Base-by-base conservation (phyloP, 2,888 invertebrate genomes). In the Drosophila neonasuta region DNA sequence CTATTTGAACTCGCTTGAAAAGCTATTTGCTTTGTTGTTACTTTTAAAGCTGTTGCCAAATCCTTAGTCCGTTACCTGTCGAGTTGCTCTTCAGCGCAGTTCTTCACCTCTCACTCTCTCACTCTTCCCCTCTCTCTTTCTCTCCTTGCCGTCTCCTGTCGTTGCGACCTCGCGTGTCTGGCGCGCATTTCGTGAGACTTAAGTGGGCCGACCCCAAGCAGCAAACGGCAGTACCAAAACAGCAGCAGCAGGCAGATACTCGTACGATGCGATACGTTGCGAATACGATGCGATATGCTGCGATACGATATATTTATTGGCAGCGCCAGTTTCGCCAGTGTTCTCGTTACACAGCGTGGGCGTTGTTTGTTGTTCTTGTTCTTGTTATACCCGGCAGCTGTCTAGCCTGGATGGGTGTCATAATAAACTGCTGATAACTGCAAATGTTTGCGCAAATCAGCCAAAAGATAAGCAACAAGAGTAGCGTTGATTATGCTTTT, bases 101-200 rank as follows among this genome's bases (percentile, higher is more conserved):
- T 4, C 29, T 24, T 13, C 39, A 32, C 20, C 13, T 9, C 29
- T 7, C 11, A 20, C 41, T 30, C 10, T 15, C 46, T 24, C 24
- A 0, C 24, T 24, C 24, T 24, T 24, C 2, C 29, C 13, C 11
- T 34, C 24, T 17, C 13, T 9, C 29, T 5, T 8, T 15, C 41
- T 15, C 10, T 10, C 13, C 30, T 5, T 32, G 41, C 9, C 3
- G 36, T 29, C 46, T 62, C 9, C 39, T 42, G 15, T 39, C 41
- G n/a, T 24, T 39, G 55, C 56, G 58, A 48, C 71, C 68, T 83
- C 60, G 84, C 84, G 86, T 85, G 84, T 68, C 77, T 82, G 79
- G 55, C 71, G 69, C 68, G 71, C 80, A 79, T 87, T 79, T 77
- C 71, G 71, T 73, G 74, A 65, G 74, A 54, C 78, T 86, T 83